These are phyloP conservation scores for Actenoides hombroni DNA, from an alignment of 2,113 vertebrate genomes.

Conservation along the genomic window DNA sequence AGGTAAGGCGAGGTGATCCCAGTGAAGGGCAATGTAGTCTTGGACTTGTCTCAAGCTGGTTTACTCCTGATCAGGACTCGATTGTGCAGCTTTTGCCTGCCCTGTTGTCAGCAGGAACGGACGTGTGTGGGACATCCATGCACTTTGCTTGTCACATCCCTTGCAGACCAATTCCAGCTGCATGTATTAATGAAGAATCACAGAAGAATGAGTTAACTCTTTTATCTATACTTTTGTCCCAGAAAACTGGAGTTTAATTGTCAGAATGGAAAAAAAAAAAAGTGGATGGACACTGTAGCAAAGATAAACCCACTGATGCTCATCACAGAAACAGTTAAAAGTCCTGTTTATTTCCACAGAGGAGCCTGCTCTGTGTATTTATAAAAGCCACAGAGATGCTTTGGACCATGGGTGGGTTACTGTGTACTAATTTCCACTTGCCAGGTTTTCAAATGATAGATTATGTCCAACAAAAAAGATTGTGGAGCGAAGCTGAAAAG, in stretches of 20 bases:
- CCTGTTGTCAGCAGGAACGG: neutral
- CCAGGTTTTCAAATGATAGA: neutral
- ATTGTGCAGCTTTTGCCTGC: neutral
- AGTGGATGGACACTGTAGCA: neutral
- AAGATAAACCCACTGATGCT: constrained; percentile 10
- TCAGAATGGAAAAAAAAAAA: neutral
- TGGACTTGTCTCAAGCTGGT: neutral
- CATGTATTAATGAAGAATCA: constrained; percentile 6
- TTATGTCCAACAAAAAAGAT: neutral
- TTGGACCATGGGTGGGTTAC: neutral
- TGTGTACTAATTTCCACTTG: neutral
- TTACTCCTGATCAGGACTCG: neutral
- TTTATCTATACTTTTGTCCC: neutral
- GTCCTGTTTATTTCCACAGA: neutral
- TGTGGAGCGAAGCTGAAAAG: neutral
- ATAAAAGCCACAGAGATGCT: neutral
- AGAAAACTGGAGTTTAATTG: constrained; percentile 38
- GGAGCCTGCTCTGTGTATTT: neutral
- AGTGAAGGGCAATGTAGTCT: neutral
- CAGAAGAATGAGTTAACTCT: neutral
- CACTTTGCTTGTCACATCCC: neutral
- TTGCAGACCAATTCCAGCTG: neutral
- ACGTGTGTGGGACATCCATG: neutral
- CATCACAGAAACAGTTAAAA: constrained; percentile 7
- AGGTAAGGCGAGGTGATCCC: neutral